Evolutionary conservation across 1,140 invertebrate genomes (phyloP).

Genomic region (Conus betulinus): DNA sequence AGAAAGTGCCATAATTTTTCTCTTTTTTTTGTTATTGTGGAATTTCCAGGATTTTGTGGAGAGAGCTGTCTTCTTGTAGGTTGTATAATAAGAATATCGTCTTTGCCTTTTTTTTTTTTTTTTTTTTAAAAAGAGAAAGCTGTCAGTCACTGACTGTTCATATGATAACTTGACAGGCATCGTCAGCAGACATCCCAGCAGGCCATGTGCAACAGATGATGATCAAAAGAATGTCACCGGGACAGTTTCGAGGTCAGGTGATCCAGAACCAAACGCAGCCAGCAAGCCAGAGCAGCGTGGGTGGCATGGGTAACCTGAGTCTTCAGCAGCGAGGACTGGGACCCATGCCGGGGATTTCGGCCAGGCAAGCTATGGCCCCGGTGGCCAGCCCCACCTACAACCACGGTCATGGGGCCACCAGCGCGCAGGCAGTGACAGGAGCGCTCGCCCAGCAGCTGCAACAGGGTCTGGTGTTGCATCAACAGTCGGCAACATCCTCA

Average conservation of each 20-base stretch:
- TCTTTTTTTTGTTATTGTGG: not conserved
- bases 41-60: no score
- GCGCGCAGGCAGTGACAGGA: not conserved
- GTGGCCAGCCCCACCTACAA: not conserved
- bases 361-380: not conserved
- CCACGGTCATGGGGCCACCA: slow-evolving; percentile 9
- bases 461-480: slow-evolving; percentile 17
- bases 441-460: slow-evolving; percentile 27
- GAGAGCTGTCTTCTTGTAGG: no score
- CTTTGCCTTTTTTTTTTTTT: no score
- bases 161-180: not conserved
- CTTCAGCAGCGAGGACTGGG: not conserved
- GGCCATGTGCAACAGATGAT: slow-evolving; percentile 87
- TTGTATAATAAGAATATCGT: no score
- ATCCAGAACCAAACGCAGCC: slow-evolving; percentile 35
- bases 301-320: not conserved
- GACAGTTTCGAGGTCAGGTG: slow-evolving; percentile 43
- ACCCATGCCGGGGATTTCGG: not conserved
- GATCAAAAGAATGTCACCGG: slow-evolving; percentile 86
- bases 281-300: not conserved
- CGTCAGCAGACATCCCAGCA: slow-evolving; percentile 61
- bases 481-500: slow-evolving; percentile 35
- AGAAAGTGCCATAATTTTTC: no score
- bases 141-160: not conserved
- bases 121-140: no score